These are phyloP conservation scores for Empis stercorea DNA, from an alignment of 2,888 invertebrate species.

Conservation along the genomic window DNA sequence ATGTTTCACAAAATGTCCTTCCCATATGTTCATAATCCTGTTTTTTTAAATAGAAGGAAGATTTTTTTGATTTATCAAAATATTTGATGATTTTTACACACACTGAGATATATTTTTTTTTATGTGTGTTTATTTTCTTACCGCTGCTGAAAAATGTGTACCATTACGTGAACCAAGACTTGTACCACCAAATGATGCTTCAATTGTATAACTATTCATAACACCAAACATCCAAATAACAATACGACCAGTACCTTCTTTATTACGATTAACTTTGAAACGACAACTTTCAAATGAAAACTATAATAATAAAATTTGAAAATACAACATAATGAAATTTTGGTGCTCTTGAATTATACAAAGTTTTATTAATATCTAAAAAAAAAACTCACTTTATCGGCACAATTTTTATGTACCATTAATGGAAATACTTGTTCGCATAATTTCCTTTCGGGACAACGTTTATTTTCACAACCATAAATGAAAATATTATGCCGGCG, in stretches of 20 bases:
- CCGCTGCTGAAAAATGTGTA: conserved; percentile 67
- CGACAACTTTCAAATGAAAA: conserved; percentile 91
- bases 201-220: conserved; percentile 88
- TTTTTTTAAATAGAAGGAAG: conserved; percentile 4
- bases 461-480: conserved; percentile 85
- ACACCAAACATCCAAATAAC: conserved; percentile 94
- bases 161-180: conserved; percentile 66
- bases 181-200: conserved; percentile 89
- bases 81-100: too few species aligned
- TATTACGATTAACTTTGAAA: conserved; percentile 83
- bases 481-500: conserved; percentile 90
- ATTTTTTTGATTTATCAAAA: neutral
- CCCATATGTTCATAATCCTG: conserved; percentile 72
- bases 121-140: too few species aligned
- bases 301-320: too few species aligned
- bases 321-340: too few species aligned
- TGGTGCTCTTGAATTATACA: too few species aligned
- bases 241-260: conserved; percentile 89
- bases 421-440: conserved; percentile 89
- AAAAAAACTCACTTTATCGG: conserved; percentile 70
- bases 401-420: conserved; percentile 85
- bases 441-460: conserved; percentile 62
- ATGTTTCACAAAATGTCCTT: conserved; percentile 80
- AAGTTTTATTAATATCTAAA: too few species aligned
- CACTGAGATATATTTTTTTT: too few species aligned